These are phyloP conservation scores for Propithecus coquereli DNA, from an alignment of 2,113 vertebrate genomes.

Conservation along the genomic window DNA sequence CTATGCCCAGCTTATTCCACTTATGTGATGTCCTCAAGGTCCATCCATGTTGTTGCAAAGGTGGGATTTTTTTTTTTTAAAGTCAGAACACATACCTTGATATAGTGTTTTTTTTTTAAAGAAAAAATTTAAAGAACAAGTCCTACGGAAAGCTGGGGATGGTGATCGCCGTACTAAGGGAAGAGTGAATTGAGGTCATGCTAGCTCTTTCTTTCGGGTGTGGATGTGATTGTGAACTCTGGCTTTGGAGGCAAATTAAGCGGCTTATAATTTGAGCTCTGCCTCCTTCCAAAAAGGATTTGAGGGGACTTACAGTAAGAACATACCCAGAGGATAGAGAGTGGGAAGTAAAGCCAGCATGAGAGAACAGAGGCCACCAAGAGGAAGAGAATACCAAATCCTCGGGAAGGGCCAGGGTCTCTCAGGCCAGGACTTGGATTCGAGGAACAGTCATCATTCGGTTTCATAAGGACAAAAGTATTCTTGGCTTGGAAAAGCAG, in stretches of 20 bases:
- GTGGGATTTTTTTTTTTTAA: neutral
- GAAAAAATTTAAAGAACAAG: neutral
- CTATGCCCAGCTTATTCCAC: neutral
- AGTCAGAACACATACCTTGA: neutral
- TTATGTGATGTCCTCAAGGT: neutral
- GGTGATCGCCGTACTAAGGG: neutral
- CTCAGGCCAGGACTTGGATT: neutral
- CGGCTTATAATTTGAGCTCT: neutral
- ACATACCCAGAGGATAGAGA: neutral
- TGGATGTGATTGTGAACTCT: neutral
- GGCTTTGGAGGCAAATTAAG: neutral
- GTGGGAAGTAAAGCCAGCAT: neutral
- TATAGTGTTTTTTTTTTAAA: neutral
- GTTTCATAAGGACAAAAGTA: neutral
- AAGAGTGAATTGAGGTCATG: accelerated
- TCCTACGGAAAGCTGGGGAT: neutral
- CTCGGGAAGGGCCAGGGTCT: neutral
- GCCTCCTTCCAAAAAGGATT: neutral
- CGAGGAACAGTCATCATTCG: neutral
- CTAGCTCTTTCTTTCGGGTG: accelerated
- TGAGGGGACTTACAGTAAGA: neutral
- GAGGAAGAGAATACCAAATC: neutral
- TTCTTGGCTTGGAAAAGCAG: constrained; percentile 23
- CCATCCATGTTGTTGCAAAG: neutral
- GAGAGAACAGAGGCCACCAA: neutral